Conservation (phyloP, 2,888 invertebrate species). For the Parapristionchus giblindavisi region DNA sequence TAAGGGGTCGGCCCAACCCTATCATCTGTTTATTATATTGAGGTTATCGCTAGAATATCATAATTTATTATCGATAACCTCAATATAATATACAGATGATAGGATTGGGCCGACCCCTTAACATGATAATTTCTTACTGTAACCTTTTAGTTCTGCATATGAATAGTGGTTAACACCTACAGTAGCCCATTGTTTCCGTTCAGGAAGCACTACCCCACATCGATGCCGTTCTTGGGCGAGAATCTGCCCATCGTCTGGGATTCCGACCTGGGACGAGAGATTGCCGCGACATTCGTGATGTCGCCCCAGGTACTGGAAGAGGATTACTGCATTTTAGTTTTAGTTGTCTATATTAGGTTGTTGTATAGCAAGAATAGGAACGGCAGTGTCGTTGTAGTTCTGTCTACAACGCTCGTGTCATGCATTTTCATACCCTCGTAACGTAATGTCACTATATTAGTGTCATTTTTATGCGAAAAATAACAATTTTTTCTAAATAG, state of each 20-base stretch:
- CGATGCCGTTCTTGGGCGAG: slow-evolving; percentile 55
- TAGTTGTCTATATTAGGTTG: too few relatives aligned
- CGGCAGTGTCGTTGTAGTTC: too few relatives aligned
- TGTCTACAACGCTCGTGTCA: too few relatives aligned
- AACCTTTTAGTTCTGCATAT: too few relatives aligned
- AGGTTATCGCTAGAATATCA: background rate
- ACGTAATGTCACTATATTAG: too few relatives aligned
- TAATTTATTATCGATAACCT: background rate
- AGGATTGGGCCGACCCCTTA: background rate
- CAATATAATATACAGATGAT: too few relatives aligned
- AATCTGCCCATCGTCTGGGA: slow-evolving; percentile 58
- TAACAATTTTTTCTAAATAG: too few relatives aligned
- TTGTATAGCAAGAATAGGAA: too few relatives aligned
- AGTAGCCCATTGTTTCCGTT: background rate
- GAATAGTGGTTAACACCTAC: too few relatives aligned
- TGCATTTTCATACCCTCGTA: too few relatives aligned
- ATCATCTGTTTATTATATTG: background rate
- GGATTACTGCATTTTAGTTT: too few relatives aligned
- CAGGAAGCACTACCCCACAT: slow-evolving; percentile 45
- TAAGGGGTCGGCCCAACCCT: background rate
- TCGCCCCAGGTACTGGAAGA: slow-evolving; percentile 53
- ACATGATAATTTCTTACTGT: slow-evolving; percentile 1
- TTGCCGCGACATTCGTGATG: slow-evolving; percentile 60
- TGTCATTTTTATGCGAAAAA: too few relatives aligned
- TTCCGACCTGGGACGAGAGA: slow-evolving; percentile 53